phyloP scores from a whole-genome alignment of 2,888 invertebrate genomes.

The Drosophila fungiperda region DNA sequence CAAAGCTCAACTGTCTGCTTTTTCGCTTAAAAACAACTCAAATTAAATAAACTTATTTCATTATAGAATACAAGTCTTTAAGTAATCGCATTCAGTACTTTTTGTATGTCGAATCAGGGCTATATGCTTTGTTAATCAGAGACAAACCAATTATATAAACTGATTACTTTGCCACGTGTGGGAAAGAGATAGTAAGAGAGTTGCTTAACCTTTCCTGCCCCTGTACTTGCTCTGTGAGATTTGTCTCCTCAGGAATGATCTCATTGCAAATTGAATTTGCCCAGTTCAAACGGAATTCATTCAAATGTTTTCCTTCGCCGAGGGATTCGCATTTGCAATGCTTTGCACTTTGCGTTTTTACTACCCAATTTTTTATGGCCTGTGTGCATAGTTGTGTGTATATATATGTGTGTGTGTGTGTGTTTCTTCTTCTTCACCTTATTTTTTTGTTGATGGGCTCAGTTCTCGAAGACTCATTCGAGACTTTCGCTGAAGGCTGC shows the following conservation, averaged over 20 bases:
- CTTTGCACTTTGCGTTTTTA: constrained; percentile 70
- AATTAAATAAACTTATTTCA: not conserved
- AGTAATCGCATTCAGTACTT: not conserved
- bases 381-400: constrained; percentile 64
- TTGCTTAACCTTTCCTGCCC: constrained; percentile 5
- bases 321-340: constrained; percentile 17
- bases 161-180: constrained; percentile 49
- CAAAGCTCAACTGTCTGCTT: not conserved
- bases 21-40: not conserved
- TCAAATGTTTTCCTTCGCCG: constrained; percentile 34
- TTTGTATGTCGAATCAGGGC: not conserved
- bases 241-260: constrained; percentile 47
- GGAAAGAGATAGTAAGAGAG: not conserved
- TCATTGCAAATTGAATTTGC: constrained; percentile 72
- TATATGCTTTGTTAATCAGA: not conserved
- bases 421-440: not conserved
- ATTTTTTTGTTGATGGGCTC: not conserved
- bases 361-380: constrained; percentile 65
- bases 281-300: constrained; percentile 69
- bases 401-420: not conserved
- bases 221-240: constrained; percentile 16
- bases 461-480: not conserved
- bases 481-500: constrained; percentile 35
- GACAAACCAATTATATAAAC: constrained; percentile 44
- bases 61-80: not conserved